Evolutionary conservation across 2,113 vertebrate genomes (phyloP).

Genomic region (Andinoacara biseriatus): DNA sequence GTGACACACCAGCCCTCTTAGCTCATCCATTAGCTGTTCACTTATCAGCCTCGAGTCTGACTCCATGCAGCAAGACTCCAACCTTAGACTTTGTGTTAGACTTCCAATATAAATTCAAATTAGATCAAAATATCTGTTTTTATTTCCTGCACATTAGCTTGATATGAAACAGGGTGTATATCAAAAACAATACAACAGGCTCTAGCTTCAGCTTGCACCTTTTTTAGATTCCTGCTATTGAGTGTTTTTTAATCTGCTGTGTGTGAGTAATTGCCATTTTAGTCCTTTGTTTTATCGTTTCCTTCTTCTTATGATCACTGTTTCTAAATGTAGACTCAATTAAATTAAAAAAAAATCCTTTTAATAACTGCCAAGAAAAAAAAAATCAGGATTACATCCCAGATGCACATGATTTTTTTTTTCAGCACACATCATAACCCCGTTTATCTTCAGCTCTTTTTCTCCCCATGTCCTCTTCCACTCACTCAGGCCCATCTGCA

Average conservation of each 20-base stretch:
- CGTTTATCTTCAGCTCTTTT: constrained; percentile 3
- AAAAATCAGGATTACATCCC: constrained; percentile 1
- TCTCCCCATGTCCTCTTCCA: constrained; percentile 48
- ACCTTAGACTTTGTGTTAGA: background rate
- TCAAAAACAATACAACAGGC: background rate
- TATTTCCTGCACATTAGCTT: background rate
- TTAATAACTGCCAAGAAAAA: too few relatives aligned
- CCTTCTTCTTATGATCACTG: background rate
- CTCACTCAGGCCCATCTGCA: constrained; percentile 64
- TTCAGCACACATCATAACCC: background rate
- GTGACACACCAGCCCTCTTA: constrained; percentile 68
- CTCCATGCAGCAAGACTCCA: background rate
- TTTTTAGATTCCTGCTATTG: background rate
- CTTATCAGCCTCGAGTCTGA: constrained; percentile 52
- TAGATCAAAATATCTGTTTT: background rate
- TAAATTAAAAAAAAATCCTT: too few relatives aligned
- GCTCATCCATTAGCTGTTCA: constrained; percentile 54
- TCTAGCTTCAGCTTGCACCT: background rate
- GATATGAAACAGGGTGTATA: background rate
- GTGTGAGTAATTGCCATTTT: too few relatives aligned
- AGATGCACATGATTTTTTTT: constrained; percentile 33
- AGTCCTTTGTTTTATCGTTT: background rate
- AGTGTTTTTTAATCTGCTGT: background rate
- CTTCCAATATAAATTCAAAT: background rate
- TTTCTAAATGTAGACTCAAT: too few relatives aligned